Evolutionary conservation across 2,888 invertebrate species (phyloP).

Genomic region (Sarcophaga caerulescens): DNA sequence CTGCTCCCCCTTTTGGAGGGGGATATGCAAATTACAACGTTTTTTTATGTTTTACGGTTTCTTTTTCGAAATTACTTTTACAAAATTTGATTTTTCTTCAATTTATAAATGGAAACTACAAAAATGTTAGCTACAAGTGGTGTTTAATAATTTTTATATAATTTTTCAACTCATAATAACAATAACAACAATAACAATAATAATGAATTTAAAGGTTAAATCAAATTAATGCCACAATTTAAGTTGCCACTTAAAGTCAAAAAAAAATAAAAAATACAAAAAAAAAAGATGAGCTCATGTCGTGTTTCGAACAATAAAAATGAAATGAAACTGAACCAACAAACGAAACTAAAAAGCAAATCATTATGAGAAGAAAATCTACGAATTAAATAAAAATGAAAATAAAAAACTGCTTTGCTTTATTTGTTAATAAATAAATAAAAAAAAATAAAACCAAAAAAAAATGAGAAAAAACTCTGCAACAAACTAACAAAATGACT

Average conservation of each 20-base stretch:
- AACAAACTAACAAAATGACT: background rate
- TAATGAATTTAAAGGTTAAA: no score
- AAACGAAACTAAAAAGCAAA: background rate
- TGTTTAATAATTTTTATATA: background rate
- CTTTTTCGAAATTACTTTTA: no score
- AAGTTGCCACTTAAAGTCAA: background rate
- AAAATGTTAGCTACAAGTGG: no score
- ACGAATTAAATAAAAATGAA: no score
- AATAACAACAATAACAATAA: background rate
- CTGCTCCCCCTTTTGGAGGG: no score
- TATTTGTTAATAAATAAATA: background rate
- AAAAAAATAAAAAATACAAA: no score
- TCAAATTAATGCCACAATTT: background rate
- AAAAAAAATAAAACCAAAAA: background rate
- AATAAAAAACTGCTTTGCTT: background rate
- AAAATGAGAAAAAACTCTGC: slow-evolving; percentile 1
- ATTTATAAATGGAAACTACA: no score
- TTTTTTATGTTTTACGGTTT: no score
- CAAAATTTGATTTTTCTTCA: no score
- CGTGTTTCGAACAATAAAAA: background rate
- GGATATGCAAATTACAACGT: no score
- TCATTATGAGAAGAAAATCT: background rate
- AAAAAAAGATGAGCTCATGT: background rate
- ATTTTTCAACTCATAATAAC: background rate
- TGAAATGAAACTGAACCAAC: background rate